phyloP scores from a whole-genome alignment of 1,140 invertebrate species.

The Drosophila pandora region DNA sequence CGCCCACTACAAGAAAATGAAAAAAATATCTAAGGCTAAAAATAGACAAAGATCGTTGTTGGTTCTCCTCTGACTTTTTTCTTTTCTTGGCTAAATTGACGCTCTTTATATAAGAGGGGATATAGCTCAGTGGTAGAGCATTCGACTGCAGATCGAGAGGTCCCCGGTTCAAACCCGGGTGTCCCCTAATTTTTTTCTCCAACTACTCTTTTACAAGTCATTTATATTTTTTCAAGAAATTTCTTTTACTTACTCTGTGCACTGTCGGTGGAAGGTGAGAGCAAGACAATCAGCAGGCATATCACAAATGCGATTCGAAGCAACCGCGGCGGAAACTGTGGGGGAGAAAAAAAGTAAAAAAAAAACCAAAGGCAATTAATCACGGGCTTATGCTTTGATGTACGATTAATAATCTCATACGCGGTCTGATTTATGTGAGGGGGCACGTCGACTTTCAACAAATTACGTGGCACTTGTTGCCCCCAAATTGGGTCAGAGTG shows the following conservation, averaged over 20 bases:
- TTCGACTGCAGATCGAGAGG: conserved; percentile 97
- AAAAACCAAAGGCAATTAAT: conserved; percentile 42
- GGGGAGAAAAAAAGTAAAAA: conserved; percentile 45
- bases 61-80: neutral
- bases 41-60: conserved; percentile 21
- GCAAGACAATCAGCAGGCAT: conserved; percentile 85
- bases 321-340: conserved; percentile 86
- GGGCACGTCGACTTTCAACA: conserved; percentile 65
- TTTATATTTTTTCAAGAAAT: neutral
- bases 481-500: conserved; percentile 30
- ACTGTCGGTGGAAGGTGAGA: conserved; percentile 85
- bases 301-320: conserved; percentile 85
- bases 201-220: neutral
- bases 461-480: conserved; percentile 70
- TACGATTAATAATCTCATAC: conserved; percentile 49
- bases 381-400: conserved; percentile 50
- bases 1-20: conserved; percentile 10
- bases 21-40: conserved; percentile 2
- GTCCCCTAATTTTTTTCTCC: conserved; percentile 59
- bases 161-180: conserved; percentile 90
- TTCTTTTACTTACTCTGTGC: conserved; percentile 85
- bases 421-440: conserved; percentile 57
- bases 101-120: conserved; percentile 56
- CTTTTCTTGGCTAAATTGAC: conserved; percentile 36
- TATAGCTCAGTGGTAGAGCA: conserved; percentile 92